Percentiles rank a stretch among this genome's conserved stretches.
These are phyloP conservation scores for Cryptocheilus praepositus DNA, from an alignment of 2,888 invertebrate species.

Conservation along the genomic window DNA sequence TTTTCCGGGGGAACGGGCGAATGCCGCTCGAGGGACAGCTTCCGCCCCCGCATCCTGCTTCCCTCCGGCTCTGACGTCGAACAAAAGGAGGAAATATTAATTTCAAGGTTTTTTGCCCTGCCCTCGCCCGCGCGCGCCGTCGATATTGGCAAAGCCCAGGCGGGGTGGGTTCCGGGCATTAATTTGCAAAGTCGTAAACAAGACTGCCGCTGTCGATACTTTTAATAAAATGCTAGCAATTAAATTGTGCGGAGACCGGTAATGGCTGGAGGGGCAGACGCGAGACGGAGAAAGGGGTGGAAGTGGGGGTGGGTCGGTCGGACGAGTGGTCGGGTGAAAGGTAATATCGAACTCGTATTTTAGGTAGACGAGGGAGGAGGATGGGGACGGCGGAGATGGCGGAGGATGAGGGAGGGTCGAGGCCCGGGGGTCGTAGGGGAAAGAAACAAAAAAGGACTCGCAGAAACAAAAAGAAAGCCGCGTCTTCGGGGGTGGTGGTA, in stretches of 20 bases:
- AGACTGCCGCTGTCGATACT: constrained; percentile 71
- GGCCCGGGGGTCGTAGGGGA: constrained; percentile 44
- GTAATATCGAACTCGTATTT: constrained; percentile 67
- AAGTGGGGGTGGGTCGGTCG: constrained; percentile 32
- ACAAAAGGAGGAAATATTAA: constrained; percentile 52
- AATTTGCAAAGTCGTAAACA: constrained; percentile 72
- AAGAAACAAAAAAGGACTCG: constrained; percentile 57
- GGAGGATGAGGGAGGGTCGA: neutral
- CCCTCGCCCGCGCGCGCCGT: constrained; percentile 1
- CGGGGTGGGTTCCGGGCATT: constrained; percentile 52
- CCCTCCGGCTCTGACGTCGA: neutral
- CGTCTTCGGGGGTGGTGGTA: constrained; percentile 49
- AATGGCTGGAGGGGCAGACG: constrained; percentile 37
- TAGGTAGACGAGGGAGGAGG: constrained; percentile 53
- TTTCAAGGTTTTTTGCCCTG: constrained; percentile 51
- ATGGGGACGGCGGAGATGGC: constrained; percentile 29
- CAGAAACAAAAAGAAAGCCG: constrained; percentile 54
- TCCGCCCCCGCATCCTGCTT: neutral
- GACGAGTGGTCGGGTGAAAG: constrained; percentile 50
- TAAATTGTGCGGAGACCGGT: constrained; percentile 65
- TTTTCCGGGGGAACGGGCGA: neutral
- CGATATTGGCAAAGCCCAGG: constrained; percentile 47
- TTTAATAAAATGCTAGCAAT: constrained; percentile 73
- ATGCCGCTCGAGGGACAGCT: neutral
- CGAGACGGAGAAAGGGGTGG: constrained; percentile 22